phyloP scores from a whole-genome alignment of 2,797 vertebrate species.

The Pseudochirops cupreus region DNA sequence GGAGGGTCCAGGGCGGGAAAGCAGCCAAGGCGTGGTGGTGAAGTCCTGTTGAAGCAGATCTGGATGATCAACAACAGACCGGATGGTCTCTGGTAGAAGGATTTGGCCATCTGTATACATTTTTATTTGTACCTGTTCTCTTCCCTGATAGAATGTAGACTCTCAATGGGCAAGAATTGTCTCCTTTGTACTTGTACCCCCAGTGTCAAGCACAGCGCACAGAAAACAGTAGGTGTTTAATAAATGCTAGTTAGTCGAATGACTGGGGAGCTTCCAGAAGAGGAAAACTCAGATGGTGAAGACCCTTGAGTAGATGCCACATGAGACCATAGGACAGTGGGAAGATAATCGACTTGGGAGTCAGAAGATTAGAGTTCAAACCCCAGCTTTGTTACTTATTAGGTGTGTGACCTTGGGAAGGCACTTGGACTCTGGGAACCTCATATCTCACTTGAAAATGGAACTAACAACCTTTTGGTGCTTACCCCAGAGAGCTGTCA shows the following conservation, averaged over 20 bases:
- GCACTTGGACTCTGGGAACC: not conserved
- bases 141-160: not conserved
- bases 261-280: not conserved
- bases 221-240: not conserved
- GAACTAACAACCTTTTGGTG: not conserved
- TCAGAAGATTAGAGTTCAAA: not conserved
- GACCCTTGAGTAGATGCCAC: not conserved
- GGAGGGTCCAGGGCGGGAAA: not conserved
- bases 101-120: not conserved
- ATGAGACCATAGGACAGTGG: not conserved
- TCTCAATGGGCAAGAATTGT: not conserved
- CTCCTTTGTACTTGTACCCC: not conserved
- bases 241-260: not conserved
- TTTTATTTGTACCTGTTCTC: not conserved
- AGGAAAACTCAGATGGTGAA: not conserved
- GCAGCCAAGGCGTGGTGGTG: not conserved
- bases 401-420: fast-evolving
- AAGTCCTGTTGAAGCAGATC: not conserved
- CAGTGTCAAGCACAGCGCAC: not conserved
- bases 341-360: not conserved
- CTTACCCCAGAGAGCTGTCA: not conserved
- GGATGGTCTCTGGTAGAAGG: not conserved
- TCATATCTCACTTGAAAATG: not conserved
- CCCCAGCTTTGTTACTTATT: not conserved
- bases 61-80: not conserved